Percentiles rank a stretch among this genome's conserved stretches.
Conservation (phyloP, 2,888 invertebrate species). For the Sympetrum striolatum region DNA sequence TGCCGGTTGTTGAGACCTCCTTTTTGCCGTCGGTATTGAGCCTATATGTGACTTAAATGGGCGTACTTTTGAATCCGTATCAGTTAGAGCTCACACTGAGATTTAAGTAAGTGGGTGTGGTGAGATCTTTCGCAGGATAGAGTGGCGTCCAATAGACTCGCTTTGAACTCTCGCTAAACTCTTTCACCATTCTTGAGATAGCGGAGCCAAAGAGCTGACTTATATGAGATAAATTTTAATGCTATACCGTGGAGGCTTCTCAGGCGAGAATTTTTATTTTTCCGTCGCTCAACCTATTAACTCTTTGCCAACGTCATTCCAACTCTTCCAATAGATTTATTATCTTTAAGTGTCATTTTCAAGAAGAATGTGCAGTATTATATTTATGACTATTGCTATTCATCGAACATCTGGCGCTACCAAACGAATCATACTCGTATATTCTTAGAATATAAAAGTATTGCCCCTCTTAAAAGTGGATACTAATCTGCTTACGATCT, state of each 20-base stretch:
- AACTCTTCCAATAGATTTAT: neutral
- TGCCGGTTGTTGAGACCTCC: neutral
- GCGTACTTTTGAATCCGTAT: slow-evolving; percentile 2
- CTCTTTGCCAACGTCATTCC: neutral
- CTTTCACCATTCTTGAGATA: neutral
- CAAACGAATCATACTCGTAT: too few relatives aligned
- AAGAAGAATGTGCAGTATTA: neutral
- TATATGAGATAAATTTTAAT: slow-evolving; percentile 20
- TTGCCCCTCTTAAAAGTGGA: too few relatives aligned
- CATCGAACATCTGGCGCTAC: too few relatives aligned
- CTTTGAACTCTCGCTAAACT: slow-evolving; percentile 11
- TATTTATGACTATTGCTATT: neutral
- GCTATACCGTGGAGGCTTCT: neutral
- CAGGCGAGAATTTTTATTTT: neutral
- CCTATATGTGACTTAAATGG: neutral
- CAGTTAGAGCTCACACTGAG: neutral
- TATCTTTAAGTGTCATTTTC: neutral
- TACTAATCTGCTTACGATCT: too few relatives aligned
- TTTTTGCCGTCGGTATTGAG: neutral
- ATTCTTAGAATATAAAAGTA: too few relatives aligned
- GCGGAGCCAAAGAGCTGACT: neutral
- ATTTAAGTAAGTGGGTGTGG: slow-evolving; percentile 29
- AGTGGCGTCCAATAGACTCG: slow-evolving; percentile 8
- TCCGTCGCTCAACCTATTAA: neutral
- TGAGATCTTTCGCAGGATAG: neutral